These are phyloP conservation scores for Cygnus olor DNA, from an alignment of 2,797 vertebrate genomes.

Conservation along the genomic window DNA sequence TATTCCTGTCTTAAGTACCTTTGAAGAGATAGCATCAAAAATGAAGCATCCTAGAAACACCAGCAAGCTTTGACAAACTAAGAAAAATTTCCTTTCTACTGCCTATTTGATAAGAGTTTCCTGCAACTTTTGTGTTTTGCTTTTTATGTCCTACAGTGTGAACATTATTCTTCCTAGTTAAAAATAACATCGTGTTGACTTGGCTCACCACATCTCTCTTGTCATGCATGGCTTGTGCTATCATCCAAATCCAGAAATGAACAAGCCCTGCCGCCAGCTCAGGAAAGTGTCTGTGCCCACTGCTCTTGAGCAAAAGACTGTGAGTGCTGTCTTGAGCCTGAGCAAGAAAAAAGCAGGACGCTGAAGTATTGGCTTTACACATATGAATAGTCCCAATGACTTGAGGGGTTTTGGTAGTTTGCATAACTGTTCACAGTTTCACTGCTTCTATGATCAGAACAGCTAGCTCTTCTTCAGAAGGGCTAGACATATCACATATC, in stretches of 20 bases:
- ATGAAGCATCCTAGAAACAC: constrained; percentile 27
- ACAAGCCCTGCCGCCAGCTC: background rate
- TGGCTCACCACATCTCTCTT: background rate
- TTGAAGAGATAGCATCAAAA: constrained; percentile 55
- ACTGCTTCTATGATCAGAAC: accelerated
- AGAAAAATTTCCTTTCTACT: constrained; percentile 31
- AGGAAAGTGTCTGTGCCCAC: background rate
- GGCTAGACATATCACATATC: background rate
- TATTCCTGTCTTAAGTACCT: constrained; percentile 30
- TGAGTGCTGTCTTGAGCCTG: background rate
- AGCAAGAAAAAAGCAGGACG: background rate
- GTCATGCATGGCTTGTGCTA: background rate
- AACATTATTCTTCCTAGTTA: background rate
- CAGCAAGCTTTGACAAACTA: constrained; percentile 36
- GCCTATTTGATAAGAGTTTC: constrained; percentile 43
- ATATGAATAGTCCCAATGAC: background rate
- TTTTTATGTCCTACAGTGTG: background rate
- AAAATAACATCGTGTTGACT: background rate
- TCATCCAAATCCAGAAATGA: background rate
- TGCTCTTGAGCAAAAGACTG: background rate
- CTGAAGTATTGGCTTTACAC: background rate
- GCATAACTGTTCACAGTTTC: background rate
- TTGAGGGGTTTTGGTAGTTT: background rate
- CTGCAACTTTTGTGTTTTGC: background rate
- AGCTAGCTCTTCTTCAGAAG: background rate